Percentiles rank a stretch among this genome's conserved stretches.
phyloP scores from a whole-genome alignment of 2,797 vertebrate species.

The Dromococcyx pavoninus region DNA sequence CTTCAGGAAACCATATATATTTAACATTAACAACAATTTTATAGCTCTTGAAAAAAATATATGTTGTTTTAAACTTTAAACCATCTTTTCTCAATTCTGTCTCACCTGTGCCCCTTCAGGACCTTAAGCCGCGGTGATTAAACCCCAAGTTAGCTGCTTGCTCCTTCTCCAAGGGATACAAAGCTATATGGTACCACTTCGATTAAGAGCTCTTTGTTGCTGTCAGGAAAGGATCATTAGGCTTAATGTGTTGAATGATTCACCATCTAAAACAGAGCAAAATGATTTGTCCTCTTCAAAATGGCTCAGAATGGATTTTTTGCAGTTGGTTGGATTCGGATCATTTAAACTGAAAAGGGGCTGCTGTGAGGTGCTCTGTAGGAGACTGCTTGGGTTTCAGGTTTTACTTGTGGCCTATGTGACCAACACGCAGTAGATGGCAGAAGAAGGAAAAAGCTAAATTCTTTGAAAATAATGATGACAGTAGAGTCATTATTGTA shows the following conservation, averaged over 20 bases:
- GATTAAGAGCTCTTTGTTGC: background rate
- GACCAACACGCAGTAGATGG: background rate
- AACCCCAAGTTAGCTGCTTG: background rate
- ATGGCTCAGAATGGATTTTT: background rate
- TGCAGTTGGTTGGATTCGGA: background rate
- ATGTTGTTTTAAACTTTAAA: background rate
- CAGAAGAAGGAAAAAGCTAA: background rate
- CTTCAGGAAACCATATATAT: background rate
- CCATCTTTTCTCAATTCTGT: background rate
- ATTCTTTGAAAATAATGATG: background rate
- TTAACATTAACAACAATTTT: background rate
- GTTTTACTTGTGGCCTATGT: background rate
- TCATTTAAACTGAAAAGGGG: background rate
- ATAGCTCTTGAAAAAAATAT: background rate
- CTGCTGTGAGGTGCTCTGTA: background rate
- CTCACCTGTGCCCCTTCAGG: background rate
- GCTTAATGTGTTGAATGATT: slow-evolving; percentile 9
- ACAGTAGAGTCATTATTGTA: background rate
- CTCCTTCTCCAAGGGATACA: background rate
- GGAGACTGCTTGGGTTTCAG: background rate
- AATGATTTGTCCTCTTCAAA: background rate
- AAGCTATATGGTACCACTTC: background rate
- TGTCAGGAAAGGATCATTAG: background rate
- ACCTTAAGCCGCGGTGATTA: background rate
- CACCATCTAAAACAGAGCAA: background rate